Percentiles rank a stretch among this genome's conserved stretches.
Conservation (phyloP, 2,888 invertebrate genomes). For the Ganaspis brasiliensis region DNA sequence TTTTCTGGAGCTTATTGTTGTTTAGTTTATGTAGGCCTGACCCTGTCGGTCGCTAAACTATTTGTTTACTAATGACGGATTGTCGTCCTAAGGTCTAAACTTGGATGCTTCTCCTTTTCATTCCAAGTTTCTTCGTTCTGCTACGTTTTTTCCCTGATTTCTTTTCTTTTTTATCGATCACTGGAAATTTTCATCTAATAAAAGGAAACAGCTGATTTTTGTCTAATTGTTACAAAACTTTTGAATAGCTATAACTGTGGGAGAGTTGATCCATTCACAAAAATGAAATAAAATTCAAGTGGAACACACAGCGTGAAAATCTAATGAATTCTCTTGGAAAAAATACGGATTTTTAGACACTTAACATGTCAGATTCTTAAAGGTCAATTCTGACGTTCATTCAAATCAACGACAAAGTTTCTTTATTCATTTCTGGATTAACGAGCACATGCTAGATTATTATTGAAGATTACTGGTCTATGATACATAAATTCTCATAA, state of each 20-base stretch:
- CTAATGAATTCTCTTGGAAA: neutral
- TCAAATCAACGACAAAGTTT: neutral
- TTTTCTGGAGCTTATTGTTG: conserved; percentile 70
- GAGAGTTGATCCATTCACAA: neutral
- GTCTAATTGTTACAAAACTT: conserved; percentile 34
- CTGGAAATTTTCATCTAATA: conserved; percentile 42
- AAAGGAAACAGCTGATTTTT: conserved; percentile 35
- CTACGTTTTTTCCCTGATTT: conserved; percentile 44
- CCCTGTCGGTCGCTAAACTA: conserved; percentile 71
- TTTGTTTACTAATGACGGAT: conserved; percentile 78
- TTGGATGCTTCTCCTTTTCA: conserved; percentile 49
- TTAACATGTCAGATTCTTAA: neutral
- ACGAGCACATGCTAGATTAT: neutral
- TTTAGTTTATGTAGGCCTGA: conserved; percentile 73
- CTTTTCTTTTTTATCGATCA: conserved; percentile 43
- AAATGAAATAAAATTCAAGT: conserved; percentile 1
- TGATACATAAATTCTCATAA: neutral
- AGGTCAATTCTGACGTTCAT: conserved; percentile 2
- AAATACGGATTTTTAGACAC: neutral
- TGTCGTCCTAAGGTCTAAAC: conserved; percentile 63
- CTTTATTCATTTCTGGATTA: neutral
- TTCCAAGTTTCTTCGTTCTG: conserved; percentile 47
- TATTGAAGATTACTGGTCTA: neutral
- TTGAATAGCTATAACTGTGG: neutral
- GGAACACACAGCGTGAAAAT: neutral